A percentile compares a stretch with the other conserved stretches of the same genome.
Conservation (phyloP, 2,113 vertebrate species). For the Menidia beryllina region DNA sequence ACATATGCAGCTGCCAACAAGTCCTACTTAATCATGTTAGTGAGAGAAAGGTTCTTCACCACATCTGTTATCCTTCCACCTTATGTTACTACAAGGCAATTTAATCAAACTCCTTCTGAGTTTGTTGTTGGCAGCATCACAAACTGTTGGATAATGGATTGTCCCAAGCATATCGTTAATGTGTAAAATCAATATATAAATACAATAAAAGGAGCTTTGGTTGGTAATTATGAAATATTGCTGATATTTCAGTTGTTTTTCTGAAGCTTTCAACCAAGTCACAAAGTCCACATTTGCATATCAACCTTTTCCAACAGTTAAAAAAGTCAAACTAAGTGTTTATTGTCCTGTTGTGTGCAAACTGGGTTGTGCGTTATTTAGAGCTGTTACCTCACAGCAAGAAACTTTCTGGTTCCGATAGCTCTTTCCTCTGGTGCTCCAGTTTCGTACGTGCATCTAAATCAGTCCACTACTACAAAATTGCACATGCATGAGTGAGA, state of each 20-base stretch:
- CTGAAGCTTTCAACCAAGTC: background rate
- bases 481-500: background rate
- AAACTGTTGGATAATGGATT: background rate
- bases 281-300: background rate
- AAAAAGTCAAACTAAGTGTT: background rate
- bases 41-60: slow-evolving; percentile 10
- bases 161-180: slow-evolving; percentile 18
- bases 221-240: slow-evolving; percentile 3
- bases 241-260: background rate
- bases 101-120: slow-evolving; percentile 10
- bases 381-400: background rate
- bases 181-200: slow-evolving; percentile 9
- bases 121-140: slow-evolving; percentile 9
- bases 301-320: background rate
- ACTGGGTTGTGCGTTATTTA: background rate
- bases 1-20: slow-evolving; percentile 37
- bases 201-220: slow-evolving; percentile 36
- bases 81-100: slow-evolving; percentile 16
- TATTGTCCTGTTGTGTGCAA: background rate
- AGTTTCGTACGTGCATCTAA: background rate
- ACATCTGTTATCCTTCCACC: slow-evolving; percentile 22
- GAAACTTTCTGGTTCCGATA: background rate
- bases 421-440: background rate
- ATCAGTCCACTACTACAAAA: background rate
- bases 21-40: slow-evolving; percentile 39